phyloP scores from a whole-genome alignment of 2,113 vertebrate species.

The Datnioides undecimradiatus region DNA sequence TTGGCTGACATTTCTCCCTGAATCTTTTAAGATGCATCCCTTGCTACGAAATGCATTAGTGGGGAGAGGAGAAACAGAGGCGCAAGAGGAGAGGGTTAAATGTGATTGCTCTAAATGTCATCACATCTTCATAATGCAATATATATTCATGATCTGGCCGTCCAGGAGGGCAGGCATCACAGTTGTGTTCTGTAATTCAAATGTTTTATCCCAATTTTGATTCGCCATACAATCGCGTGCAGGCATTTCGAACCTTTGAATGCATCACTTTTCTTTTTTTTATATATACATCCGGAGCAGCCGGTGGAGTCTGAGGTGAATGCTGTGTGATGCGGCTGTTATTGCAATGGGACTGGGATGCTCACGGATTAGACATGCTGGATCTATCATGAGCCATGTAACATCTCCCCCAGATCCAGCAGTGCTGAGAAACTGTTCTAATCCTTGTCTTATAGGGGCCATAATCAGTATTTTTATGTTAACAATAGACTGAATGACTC shows the following conservation, averaged over 20 bases:
- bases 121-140: constrained; percentile 86
- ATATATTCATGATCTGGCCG: constrained; percentile 86
- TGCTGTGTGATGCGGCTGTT: constrained; percentile 12
- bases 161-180: constrained; percentile 77
- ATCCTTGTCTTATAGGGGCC: not conserved
- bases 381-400: not conserved
- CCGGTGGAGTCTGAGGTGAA: constrained; percentile 19
- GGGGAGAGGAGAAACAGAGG: constrained; percentile 72
- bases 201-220: constrained; percentile 79
- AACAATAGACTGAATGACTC: not conserved
- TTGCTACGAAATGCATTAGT: constrained; percentile 81
- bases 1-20: constrained; percentile 77
- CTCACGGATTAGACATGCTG: constrained; percentile 6
- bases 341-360: constrained; percentile 16
- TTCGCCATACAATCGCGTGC: constrained; percentile 60
- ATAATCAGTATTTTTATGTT: not conserved
- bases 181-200: constrained; percentile 81
- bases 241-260: constrained; percentile 47
- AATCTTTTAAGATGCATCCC: constrained; percentile 82
- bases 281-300: constrained; percentile 33
- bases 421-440: not conserved
- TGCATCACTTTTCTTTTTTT: constrained; percentile 43
- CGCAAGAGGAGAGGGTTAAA: constrained; percentile 81
- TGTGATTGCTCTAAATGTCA: constrained; percentile 85
- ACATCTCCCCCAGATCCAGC: not conserved